These are phyloP conservation scores for Clanis bilineata DNA, from an alignment of 2,888 invertebrate genomes.

Conservation along the genomic window DNA sequence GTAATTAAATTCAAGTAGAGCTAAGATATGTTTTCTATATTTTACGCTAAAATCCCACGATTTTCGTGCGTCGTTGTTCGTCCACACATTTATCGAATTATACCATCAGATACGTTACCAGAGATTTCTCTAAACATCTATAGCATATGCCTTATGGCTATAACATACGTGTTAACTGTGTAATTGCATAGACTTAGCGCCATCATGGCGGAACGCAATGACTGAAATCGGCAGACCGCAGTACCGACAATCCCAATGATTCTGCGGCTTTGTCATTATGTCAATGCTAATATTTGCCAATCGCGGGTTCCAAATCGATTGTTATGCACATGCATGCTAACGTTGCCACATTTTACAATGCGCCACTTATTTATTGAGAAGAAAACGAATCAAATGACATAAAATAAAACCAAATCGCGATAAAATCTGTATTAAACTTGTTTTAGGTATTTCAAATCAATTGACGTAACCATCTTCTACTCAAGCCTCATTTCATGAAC, in stretches of 20 bases:
- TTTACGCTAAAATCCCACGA: not conserved
- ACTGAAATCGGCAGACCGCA: conserved; percentile 52
- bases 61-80: not conserved
- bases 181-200: conserved; percentile 13
- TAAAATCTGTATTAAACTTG: no score
- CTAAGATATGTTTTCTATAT: not conserved
- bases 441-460: no score
- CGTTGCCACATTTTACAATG: not conserved
- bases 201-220: conserved; percentile 28
- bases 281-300: conserved; percentile 69
- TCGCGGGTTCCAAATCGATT: conserved; percentile 51
- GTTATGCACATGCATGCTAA: conserved; percentile 6
- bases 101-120: not conserved
- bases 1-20: not conserved
- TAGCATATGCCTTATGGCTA: not conserved
- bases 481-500: no score
- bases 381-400: not conserved
- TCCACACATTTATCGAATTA: no score
- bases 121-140: not conserved
- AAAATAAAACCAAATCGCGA: no score
- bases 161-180: not conserved
- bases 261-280: conserved; percentile 76
- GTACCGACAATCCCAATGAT: conserved; percentile 60
- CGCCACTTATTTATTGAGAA: not conserved
- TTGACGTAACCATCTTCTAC: no score